Base-by-base conservation (phyloP, 2,888 invertebrate genomes). In the Trissolcus brochymenae region DNA sequence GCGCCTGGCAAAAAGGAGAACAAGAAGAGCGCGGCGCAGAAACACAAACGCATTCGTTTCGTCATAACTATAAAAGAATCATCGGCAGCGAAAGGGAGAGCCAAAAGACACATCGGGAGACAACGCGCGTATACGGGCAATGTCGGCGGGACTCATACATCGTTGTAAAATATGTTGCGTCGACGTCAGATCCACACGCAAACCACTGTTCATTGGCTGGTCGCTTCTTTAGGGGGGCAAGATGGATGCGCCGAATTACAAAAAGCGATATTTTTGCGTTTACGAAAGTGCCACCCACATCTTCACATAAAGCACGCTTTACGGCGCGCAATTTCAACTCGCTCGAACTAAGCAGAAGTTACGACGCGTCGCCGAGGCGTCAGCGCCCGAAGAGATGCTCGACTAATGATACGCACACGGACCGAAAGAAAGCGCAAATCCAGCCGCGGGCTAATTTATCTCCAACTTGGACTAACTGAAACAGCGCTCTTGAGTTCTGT, bases 251-350 rank as follows among this genome's bases (percentile, higher is more conserved):
- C 46, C 76, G 82, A 84, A 85, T 85, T 83, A 83, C 82, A 83
- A 83, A 79, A 76, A 81, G 83, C 82, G 81, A 86, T 87, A 86
- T 85, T 86, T 86, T 83, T 81, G 81, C 83, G 82, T 85, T 85
- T 84, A 75, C 79, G 80, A 78, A 80, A 79, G 79, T 79, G 79
- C 77, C 80, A 71, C 16, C 78, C 81, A 81, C 51, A n/a, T 29
- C 61, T 53, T 43, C 56, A 14, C 60, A 84, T 86, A 86, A 86
- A 86, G 82, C 81, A 83, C 81, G 79, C 81, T 87, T 86, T 84
- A 84, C 83, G 84, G 83, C 80, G 82, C 77, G 81, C 85, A 84
- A 87, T 86, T 87, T 85, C 82, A 85, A 87, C 81, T 86, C 85
- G 81, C 80, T 76, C 79, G 82, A 29, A 55, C 62, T 76, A 73